These are phyloP conservation scores for Lithophane leautieri DNA, from an alignment of 2,888 invertebrate species.

Conservation along the genomic window DNA sequence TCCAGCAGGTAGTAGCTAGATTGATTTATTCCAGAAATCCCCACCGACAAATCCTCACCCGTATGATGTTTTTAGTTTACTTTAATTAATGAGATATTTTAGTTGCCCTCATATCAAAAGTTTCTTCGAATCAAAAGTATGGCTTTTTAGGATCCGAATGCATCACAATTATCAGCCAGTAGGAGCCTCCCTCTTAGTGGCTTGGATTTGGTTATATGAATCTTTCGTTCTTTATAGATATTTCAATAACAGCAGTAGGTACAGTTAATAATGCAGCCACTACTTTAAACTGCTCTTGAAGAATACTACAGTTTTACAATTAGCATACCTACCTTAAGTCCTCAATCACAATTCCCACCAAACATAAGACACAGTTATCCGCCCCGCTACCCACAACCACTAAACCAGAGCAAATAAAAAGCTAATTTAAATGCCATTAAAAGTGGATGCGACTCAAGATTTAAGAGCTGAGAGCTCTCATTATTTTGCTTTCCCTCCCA, in stretches of 20 bases:
- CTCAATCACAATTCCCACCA: conserved; percentile 35
- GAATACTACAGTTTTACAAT: not conserved
- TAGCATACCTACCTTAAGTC: not conserved
- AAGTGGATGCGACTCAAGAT: conserved; percentile 84
- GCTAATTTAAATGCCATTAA: conserved; percentile 90
- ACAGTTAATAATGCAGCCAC: not conserved
- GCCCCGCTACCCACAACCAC: conserved; percentile 49
- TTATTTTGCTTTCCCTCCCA: conserved; percentile 67
- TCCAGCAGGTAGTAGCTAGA: too few relatives aligned
- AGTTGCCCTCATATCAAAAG: not conserved
- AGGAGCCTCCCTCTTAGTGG: not conserved
- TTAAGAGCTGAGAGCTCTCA: conserved; percentile 76
- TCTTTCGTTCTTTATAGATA: too few relatives aligned
- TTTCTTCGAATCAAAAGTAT: too few relatives aligned
- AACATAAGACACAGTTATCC: conserved; percentile 37
- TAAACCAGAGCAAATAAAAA: conserved; percentile 85
- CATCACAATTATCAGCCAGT: not conserved
- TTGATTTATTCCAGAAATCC: too few relatives aligned
- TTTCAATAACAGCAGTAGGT: not conserved
- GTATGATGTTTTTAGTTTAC: not conserved
- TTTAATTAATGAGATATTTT: not conserved
- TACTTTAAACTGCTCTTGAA: not conserved
- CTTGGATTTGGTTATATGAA: not conserved
- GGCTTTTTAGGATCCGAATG: not conserved
- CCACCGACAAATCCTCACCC: too few relatives aligned